phyloP scores from a whole-genome alignment of 2,888 invertebrate genomes.

The Caenorhabditis angaria region DNA sequence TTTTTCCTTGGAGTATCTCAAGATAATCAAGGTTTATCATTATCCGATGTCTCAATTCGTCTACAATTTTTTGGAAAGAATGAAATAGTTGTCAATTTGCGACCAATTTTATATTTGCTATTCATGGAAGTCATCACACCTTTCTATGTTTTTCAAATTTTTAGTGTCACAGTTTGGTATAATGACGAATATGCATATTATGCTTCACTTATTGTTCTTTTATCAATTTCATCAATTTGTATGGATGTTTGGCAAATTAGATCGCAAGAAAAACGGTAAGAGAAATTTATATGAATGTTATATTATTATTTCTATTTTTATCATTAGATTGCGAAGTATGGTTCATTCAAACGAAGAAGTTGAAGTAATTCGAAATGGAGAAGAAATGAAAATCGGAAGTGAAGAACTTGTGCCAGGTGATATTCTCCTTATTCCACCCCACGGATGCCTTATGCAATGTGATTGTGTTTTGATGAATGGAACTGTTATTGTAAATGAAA shows the following conservation, averaged over 20 bases:
- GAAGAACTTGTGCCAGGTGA: slow-evolving; percentile 78
- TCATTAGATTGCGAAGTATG: slow-evolving; percentile 75
- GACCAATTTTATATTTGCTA: slow-evolving; percentile 74
- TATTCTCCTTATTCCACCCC: slow-evolving; percentile 79
- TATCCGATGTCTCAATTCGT: slow-evolving; percentile 22
- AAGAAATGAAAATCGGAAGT: slow-evolving; percentile 36
- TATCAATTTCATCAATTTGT: slow-evolving; percentile 82
- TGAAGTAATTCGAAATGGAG: slow-evolving; percentile 75
- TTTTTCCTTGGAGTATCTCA: slow-evolving; percentile 6
- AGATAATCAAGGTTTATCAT: slow-evolving; percentile 1
- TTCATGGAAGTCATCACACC: slow-evolving; percentile 76
- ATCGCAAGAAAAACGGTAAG: slow-evolving; percentile 81
- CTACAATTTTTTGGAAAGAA: slow-evolving; percentile 74
- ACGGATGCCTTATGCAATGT: slow-evolving; percentile 81
- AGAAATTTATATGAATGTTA: not conserved
- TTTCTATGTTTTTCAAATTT: slow-evolving; percentile 76
- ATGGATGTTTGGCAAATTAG: slow-evolving; percentile 70
- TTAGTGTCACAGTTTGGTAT: slow-evolving; percentile 80
- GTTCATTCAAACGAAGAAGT: slow-evolving; percentile 82
- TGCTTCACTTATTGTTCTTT: slow-evolving; percentile 83
- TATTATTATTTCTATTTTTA: slow-evolving; percentile 7
- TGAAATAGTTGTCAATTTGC: slow-evolving; percentile 75
- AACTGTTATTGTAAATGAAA: slow-evolving; percentile 90
- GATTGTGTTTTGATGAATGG: slow-evolving; percentile 88
- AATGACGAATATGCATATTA: slow-evolving; percentile 87